A percentile compares a stretch with the other conserved stretches of the same genome.
Conservation (phyloP, 2,113 vertebrate species). For the Pelecanoides urinatrix region DNA sequence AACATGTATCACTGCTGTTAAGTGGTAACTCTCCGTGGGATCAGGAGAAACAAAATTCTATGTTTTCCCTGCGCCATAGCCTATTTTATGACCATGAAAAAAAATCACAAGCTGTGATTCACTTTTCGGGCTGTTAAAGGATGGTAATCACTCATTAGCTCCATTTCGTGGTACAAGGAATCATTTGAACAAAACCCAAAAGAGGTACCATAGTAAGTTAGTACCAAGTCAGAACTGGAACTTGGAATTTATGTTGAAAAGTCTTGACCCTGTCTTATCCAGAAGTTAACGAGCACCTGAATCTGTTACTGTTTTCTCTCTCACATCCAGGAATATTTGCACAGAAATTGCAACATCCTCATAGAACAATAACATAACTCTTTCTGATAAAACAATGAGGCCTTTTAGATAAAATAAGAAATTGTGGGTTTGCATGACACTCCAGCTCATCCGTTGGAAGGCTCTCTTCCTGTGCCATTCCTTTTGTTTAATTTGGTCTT, state of each 20-base stretch:
- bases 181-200: background rate
- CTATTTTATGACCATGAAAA: background rate
- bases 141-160: background rate
- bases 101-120: background rate
- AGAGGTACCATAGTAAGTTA: background rate
- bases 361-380: background rate
- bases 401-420: background rate
- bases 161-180: background rate
- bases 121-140: background rate
- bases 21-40: background rate
- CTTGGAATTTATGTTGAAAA: background rate
- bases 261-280: background rate
- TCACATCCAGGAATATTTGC: background rate
- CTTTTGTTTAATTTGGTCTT: background rate
- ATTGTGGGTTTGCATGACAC: rapidly evolving
- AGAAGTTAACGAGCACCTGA: background rate
- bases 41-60: background rate
- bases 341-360: background rate
- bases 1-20: background rate
- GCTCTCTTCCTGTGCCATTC: background rate
- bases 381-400: background rate
- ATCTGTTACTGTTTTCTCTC: background rate
- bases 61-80: background rate
- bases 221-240: background rate
- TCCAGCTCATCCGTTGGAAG: background rate